Percentiles rank a stretch among this genome's conserved stretches.
Evolutionary conservation across 2,888 invertebrate species (phyloP).

Genomic region (Zeuzera pyrina): DNA sequence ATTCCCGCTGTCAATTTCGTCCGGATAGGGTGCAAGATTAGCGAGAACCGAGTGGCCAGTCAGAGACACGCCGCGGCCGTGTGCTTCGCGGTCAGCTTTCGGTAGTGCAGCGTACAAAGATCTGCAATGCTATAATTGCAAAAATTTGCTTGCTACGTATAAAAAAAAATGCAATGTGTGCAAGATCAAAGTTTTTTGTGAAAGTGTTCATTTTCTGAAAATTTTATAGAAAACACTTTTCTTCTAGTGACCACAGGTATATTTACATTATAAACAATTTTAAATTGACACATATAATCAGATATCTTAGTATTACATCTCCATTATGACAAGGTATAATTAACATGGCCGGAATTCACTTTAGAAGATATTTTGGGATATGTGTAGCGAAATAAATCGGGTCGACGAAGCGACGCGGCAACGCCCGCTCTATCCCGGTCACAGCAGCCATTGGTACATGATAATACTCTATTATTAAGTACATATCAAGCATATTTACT

Average conservation of each 20-base stretch:
- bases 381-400: constrained; percentile 56
- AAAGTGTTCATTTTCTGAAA: not conserved
- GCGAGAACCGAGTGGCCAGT: constrained; percentile 17
- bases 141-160: not conserved
- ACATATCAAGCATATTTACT: too few relatives aligned
- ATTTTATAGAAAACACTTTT: not conserved
- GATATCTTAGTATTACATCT: too few relatives aligned
- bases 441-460: constrained; percentile 43
- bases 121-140: not conserved
- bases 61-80: not conserved
- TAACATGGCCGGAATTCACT: not conserved
- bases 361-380: constrained; percentile 68
- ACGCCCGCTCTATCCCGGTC: constrained; percentile 67
- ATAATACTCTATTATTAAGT: too few relatives aligned
- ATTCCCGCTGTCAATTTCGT: constrained; percentile 66
- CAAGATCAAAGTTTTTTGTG: not conserved
- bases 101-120: not conserved
- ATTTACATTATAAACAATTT: not conserved
- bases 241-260: not conserved
- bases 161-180: not conserved
- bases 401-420: constrained; percentile 50
- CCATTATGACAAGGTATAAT: too few relatives aligned
- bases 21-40: constrained; percentile 65
- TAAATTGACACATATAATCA: not conserved
- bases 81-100: not conserved